Conservation (phyloP, 1,140 invertebrate species). For the Plodia interpunctella region DNA sequence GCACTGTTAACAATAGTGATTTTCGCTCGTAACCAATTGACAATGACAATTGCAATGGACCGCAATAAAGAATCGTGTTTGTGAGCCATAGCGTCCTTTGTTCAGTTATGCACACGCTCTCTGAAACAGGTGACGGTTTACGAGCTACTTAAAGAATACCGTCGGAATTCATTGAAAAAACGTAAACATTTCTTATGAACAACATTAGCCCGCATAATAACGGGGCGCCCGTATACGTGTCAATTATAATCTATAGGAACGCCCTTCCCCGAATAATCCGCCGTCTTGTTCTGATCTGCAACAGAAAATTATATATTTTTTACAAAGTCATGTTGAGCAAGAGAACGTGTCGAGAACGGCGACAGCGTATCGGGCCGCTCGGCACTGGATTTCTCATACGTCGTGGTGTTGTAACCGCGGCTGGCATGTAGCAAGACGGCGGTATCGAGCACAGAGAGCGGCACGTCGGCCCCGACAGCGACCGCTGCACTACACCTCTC, state of each 20-base stretch:
- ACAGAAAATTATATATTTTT: constrained; percentile 31
- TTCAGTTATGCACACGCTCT: constrained; percentile 25
- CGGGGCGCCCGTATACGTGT: constrained; percentile 43
- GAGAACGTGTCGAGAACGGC: constrained; percentile 68
- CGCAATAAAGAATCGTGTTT: constrained; percentile 32
- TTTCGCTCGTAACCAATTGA: constrained; percentile 38
- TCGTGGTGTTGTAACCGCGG: constrained; percentile 52
- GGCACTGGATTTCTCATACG: constrained; percentile 55
- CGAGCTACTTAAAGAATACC: constrained; percentile 19
- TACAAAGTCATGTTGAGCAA: constrained; percentile 48
- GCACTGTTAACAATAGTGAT: constrained; percentile 38
- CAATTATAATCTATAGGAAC: constrained; percentile 42
- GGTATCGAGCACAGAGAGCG: constrained; percentile 48
- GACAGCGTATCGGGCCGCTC: constrained; percentile 50
- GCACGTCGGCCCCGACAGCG: constrained; percentile 11
- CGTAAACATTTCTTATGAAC: constrained; percentile 7
- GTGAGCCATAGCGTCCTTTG: constrained; percentile 25
- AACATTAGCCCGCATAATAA: constrained; percentile 42
- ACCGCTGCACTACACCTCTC: constrained; percentile 3
- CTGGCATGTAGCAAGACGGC: constrained; percentile 47
- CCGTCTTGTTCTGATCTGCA: constrained; percentile 16
- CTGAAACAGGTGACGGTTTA: constrained; percentile 38
- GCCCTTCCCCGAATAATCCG: constrained; percentile 24
- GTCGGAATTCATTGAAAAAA: constrained; percentile 15
- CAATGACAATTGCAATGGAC: constrained; percentile 42